Conservation (phyloP, 2,113 vertebrate genomes). For the Plecotus auritus region DNA sequence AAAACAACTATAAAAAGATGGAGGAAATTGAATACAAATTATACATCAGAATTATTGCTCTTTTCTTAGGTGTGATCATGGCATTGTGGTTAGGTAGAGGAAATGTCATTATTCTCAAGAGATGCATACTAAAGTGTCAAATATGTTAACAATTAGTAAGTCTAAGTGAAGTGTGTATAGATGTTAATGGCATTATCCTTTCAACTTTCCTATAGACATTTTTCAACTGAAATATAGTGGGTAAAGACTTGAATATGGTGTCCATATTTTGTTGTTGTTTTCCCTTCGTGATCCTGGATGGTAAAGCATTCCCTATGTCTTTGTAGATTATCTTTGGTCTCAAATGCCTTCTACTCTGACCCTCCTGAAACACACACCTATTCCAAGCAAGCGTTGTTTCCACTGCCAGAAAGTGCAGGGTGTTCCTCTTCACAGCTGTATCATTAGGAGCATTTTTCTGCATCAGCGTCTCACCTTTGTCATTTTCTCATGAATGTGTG, state of each 20-base stretch:
- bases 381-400: not conserved
- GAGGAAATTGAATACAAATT: not conserved
- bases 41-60: not conserved
- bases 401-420: not conserved
- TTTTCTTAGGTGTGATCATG: not conserved
- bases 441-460: not conserved
- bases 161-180: not conserved
- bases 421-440: not conserved
- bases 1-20: not conserved
- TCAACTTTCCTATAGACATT: not conserved
- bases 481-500: constrained; percentile 4
- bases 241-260: not conserved
- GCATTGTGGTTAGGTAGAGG: not conserved
- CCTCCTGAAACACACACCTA: not conserved
- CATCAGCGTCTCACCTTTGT: not conserved
- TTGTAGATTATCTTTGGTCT: constrained; percentile 17
- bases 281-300: not conserved
- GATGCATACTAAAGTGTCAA: not conserved
- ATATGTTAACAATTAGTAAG: not conserved
- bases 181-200: not conserved
- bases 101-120: not conserved
- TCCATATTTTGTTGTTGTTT: not conserved
- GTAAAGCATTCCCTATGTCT: not conserved
- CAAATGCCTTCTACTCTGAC: not conserved
- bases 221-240: not conserved